These are phyloP conservation scores for Lithophane socia DNA, from an alignment of 2,888 invertebrate species.

Conservation along the genomic window DNA sequence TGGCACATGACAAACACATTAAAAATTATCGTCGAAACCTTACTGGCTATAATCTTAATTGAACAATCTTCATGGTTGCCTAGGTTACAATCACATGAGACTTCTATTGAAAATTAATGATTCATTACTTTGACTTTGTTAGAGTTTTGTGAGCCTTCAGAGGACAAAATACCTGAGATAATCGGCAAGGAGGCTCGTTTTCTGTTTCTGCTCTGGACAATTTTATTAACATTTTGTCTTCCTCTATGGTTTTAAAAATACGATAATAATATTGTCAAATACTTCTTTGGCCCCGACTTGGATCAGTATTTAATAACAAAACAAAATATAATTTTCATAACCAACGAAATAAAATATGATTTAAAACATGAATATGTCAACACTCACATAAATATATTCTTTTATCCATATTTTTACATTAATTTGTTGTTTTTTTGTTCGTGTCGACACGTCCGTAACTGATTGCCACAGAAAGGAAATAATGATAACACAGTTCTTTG, in stretches of 20 bases:
- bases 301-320: not conserved
- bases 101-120: slow-evolving; percentile 10
- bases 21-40: slow-evolving; percentile 11
- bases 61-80: slow-evolving; percentile 19
- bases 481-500: slow-evolving; percentile 25
- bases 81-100: not conserved
- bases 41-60: slow-evolving; percentile 40
- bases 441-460: slow-evolving; percentile 10
- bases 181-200: not conserved
- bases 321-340: not conserved
- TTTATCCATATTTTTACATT: slow-evolving; percentile 17
- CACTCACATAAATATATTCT: slow-evolving; percentile 22
- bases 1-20: not conserved
- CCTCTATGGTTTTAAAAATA: too few species aligned
- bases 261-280: not conserved
- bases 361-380: not conserved
- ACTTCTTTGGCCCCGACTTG: too few species aligned
- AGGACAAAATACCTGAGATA: not conserved
- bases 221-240: not conserved
- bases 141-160: not conserved
- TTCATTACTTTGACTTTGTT: not conserved
- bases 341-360: not conserved
- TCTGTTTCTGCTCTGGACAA: not conserved
- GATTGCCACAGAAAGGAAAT: slow-evolving; percentile 20
- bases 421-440: not conserved